These are phyloP conservation scores for Enteromius argenteus DNA, from an alignment of 2,797 vertebrate genomes.

Conservation along the genomic window DNA sequence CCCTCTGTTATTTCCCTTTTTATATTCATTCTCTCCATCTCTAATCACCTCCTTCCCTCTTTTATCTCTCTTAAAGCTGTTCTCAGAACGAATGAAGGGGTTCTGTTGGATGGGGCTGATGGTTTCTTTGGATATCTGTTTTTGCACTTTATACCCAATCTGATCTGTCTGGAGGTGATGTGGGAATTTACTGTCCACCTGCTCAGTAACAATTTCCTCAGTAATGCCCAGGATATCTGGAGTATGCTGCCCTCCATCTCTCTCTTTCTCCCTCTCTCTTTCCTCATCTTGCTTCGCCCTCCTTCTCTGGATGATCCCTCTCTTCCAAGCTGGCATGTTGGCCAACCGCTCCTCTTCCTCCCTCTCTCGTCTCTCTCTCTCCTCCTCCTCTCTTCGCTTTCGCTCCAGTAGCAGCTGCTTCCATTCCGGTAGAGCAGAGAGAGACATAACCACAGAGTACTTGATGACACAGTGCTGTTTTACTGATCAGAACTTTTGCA, in stretches of 20 bases:
- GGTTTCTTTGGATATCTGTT: conserved; percentile 82
- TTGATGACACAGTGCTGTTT: not conserved
- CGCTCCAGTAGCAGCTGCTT: conserved; percentile 89
- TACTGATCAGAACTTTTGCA: not conserved
- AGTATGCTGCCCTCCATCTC: conserved; percentile 46
- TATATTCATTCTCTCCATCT: conserved; percentile 40
- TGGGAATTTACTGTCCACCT: conserved; percentile 64
- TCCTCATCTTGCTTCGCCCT: conserved; percentile 81
- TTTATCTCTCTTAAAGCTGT: conserved; percentile 65
- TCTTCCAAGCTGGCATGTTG: conserved; percentile 91
- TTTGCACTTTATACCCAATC: conserved; percentile 58
- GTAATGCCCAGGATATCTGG: conserved; percentile 27
- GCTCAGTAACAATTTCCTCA: conserved; percentile 58
- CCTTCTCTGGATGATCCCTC: conserved; percentile 88
- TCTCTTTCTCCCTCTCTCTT: conserved; percentile 65
- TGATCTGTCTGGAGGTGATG: conserved; percentile 67
- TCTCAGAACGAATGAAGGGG: conserved; percentile 82
- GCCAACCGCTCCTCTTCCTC: conserved; percentile 86
- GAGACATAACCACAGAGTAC: conserved; percentile 71
- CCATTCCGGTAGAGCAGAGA: conserved; percentile 86
- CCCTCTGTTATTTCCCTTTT: conserved; percentile 47
- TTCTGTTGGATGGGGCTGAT: conserved; percentile 84
- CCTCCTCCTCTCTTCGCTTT: conserved; percentile 87
- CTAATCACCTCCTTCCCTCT: conserved; percentile 65
- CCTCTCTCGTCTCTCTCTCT: conserved; percentile 80